A percentile compares a stretch with the other conserved stretches of the same genome.
phyloP scores from a whole-genome alignment of 1,140 invertebrate genomes.

The Polyergus mexicanus region DNA sequence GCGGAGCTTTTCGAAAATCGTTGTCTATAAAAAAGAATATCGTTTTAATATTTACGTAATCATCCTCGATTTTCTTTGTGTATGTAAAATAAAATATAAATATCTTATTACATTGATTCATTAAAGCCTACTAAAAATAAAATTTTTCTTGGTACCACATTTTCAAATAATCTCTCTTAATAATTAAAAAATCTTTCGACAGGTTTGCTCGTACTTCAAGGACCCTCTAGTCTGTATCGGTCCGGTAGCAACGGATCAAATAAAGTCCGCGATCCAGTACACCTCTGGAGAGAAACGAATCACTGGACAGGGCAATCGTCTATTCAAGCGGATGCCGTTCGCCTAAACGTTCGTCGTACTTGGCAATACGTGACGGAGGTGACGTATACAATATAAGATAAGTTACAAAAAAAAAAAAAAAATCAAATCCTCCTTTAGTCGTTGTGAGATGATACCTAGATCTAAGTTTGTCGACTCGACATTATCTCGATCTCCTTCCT shows the following conservation, averaged over 20 bases:
- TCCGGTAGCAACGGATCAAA: conserved; percentile 92
- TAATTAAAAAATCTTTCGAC: conserved; percentile 40
- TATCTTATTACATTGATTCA: not conserved
- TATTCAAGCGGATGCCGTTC: conserved; percentile 82
- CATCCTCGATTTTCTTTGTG: not conserved
- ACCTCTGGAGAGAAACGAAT: conserved; percentile 93
- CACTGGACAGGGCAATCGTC: conserved; percentile 87
- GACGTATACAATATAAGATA: conserved; percentile 52
- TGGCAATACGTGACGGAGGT: conserved; percentile 2
- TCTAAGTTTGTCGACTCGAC: conserved; percentile 62
- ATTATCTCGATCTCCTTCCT: conserved; percentile 55
- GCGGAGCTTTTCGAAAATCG: not conserved
- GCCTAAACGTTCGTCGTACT: conserved; percentile 74
- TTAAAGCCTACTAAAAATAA: not conserved
- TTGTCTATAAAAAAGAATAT: not conserved
- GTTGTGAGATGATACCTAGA: conserved; percentile 39
- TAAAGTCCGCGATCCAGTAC: conserved; percentile 90
- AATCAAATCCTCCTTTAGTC: conserved; percentile 65
- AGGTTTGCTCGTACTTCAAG: conserved; percentile 96
- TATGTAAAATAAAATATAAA: not conserved
- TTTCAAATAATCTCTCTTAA: not conserved
- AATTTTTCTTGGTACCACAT: not conserved
- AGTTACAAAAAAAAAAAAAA: conserved; percentile 46
- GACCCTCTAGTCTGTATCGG: conserved; percentile 96
- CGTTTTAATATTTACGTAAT: not conserved